Evolutionary conservation across 1,140 invertebrate species (phyloP), one percentile per base, ranked within the genome.

Genomic region (Orchestia grillus): DNA sequence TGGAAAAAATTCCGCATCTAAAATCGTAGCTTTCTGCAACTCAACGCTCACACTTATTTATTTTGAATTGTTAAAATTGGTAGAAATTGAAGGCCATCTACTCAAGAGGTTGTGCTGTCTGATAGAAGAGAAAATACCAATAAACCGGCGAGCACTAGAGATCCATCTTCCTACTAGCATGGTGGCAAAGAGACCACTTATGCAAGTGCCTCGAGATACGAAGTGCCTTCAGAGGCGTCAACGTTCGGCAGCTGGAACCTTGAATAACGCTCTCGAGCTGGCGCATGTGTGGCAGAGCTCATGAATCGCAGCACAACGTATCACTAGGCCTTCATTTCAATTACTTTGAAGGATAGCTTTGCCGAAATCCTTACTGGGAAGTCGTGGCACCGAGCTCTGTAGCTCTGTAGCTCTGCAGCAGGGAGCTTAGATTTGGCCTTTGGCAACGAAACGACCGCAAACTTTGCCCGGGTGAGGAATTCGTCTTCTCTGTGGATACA

Each of bases 401-500:
- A 77, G 62, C 62, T 77, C 62, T 90, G 62, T 77, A 77, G 62
- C 62, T 77, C 62, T 90, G n/a, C 3, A 90, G 88, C 88, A 44
- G 88, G 4, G 88, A 44, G 88, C 88, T 90, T 41, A 90, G 16
- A 44, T 41, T 90, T 90, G 88, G 88, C 88, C 88, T 90, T 90
- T 41, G 88, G 88, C 88, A 90, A 41, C n/a, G 0, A 44, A 36
- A 28, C 41, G 43, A 90, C 88, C 88, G 88, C 88, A 90, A 44
- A 90, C 88, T 42, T 44, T 41, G 88, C 43, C 36, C 0, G 44
- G 92, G 92, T 44, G 44, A 47, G 43, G 44, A 94, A 94, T 94
- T 94, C 36, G 92, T 94, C 92, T 94, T 94, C 43, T 47, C 92
- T 45, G 44, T 45, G 44, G 40, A 94, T 44, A 94, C 44, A 44